Conservation (phyloP, 2,113 vertebrate genomes). For the Glaucomys volans region DNA sequence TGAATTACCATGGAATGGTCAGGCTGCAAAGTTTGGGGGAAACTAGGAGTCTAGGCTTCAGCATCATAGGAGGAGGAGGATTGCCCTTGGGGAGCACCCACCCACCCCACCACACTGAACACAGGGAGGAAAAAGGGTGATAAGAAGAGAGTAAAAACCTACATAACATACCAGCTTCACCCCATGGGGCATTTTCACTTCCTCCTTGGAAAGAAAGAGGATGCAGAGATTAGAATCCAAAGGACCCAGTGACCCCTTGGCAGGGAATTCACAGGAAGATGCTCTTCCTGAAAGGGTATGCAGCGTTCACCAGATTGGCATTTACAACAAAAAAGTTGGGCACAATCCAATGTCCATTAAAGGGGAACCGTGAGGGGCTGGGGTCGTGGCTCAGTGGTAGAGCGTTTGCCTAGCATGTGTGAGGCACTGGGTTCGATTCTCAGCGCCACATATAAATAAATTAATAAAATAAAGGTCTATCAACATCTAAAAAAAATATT, state of each 20-base stretch:
- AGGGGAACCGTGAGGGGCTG: too few species aligned
- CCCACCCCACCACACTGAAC: not conserved
- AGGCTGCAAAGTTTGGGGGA: not conserved
- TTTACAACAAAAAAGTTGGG: not conserved
- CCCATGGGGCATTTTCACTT: not conserved
- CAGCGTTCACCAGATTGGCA: not conserved
- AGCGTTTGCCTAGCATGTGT: too few species aligned
- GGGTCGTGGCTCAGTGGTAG: too few species aligned
- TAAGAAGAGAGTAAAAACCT: constrained; percentile 21
- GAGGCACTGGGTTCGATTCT: too few species aligned
- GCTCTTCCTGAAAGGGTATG: not conserved
- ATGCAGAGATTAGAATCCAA: constrained; percentile 57
- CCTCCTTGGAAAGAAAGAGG: constrained; percentile 75
- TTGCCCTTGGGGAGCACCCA: not conserved
- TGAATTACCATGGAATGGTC: not conserved
- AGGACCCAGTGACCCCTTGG: not conserved
- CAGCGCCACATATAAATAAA: too few species aligned
- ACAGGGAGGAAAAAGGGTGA: not conserved
- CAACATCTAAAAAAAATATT: too few species aligned
- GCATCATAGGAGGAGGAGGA: not conserved
- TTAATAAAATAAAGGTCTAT: too few species aligned
- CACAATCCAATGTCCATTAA: not conserved
- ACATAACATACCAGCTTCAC: constrained; percentile 70
- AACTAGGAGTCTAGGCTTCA: not conserved
- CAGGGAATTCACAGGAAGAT: not conserved